Percentiles rank a stretch among this genome's conserved stretches.
Evolutionary conservation across 1,140 invertebrate genomes (phyloP).

Genomic region (Pseudobourletiella spinata): DNA sequence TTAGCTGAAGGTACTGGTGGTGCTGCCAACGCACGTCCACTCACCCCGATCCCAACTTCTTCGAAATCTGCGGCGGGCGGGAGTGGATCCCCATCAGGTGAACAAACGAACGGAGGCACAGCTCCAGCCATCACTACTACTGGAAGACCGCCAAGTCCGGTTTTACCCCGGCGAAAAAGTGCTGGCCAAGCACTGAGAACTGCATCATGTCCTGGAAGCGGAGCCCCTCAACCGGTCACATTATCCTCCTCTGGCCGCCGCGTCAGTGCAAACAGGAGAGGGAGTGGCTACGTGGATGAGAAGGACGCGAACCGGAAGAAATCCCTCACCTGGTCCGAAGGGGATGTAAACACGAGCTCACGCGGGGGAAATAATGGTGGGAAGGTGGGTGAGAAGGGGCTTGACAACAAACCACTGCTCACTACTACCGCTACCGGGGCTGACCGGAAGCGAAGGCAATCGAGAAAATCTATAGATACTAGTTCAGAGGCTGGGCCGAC

Average conservation of each 20-base stretch:
- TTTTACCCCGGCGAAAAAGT: conserved; percentile 31
- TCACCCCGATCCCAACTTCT: conserved; percentile 18
- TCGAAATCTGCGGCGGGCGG: conserved; percentile 1
- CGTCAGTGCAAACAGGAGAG: conserved; percentile 20
- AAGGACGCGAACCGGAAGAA: conserved; percentile 29
- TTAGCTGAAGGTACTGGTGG: not conserved
- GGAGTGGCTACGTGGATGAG: conserved; percentile 10
- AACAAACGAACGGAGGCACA: not conserved
- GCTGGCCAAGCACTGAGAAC: conserved; percentile 12
- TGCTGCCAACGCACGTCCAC: conserved; percentile 10
- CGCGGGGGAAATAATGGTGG: conserved; percentile 16
- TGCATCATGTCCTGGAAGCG: not conserved
- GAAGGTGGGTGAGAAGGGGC: conserved; percentile 4
- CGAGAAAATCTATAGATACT: conserved; percentile 20
- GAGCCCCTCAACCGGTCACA: not conserved
- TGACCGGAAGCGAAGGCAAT: conserved; percentile 5
- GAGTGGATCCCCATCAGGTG: not conserved
- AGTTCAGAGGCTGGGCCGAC: not conserved
- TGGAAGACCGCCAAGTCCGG: conserved; percentile 31
- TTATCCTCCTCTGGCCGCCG: not conserved
- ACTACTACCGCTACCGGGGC: not conserved
- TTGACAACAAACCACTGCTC: conserved; percentile 7
- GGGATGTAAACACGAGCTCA: not conserved
- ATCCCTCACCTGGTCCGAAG: conserved; percentile 31
- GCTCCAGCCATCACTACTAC: not conserved